Evolutionary conservation across 1,140 invertebrate species (phyloP), one percentile per base, ranked within the genome.

Genomic region (Triops cancriformis): DNA sequence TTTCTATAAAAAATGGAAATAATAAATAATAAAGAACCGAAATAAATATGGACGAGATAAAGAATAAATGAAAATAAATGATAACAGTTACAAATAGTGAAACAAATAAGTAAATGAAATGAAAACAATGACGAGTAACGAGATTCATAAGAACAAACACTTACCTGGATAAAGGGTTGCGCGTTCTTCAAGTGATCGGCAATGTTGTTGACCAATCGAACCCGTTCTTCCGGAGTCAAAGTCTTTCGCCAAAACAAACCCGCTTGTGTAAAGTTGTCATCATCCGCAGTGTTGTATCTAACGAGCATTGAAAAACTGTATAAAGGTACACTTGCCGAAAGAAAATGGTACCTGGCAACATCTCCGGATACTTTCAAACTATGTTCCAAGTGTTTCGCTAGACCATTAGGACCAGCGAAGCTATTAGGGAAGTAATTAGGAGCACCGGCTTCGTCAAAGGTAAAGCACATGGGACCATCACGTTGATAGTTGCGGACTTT

Each of bases 351-450:
- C 73, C 89, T 84, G 6, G 64, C 78, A 18, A 88, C 85, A 80
- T 89, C 86, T 31, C 86, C 88, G 76, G 82, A 78, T 6, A 83
- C 73, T 28, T 78, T 75, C 31, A 77, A 83, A 1, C 74, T 79
- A 2, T 73, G 72, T 31, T 80, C 80, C 23, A 78, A 74, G n/a
- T 74, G 75, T 72, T 45, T 23, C 73, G 81, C 51, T 78, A 80
- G 77, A 43, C 82, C 79, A 26, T 81, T 45, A 7, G 88, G 87
- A 18, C 88, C 89, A 77, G 80, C 81, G 83, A 91, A 91, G 81
- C 88, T 89, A 84, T 90, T 91, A 0, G 90, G 90, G 82, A 85
- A 89, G 81, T 90, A 91, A 82, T 90, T 90, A 1, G 90, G 90
- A 64, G 88, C 88, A 75, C 85, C 86, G 80, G 78, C 86, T 75